These are phyloP conservation scores for Pteruthius melanotis DNA, from an alignment of 2,113 vertebrate genomes.

Conservation along the genomic window DNA sequence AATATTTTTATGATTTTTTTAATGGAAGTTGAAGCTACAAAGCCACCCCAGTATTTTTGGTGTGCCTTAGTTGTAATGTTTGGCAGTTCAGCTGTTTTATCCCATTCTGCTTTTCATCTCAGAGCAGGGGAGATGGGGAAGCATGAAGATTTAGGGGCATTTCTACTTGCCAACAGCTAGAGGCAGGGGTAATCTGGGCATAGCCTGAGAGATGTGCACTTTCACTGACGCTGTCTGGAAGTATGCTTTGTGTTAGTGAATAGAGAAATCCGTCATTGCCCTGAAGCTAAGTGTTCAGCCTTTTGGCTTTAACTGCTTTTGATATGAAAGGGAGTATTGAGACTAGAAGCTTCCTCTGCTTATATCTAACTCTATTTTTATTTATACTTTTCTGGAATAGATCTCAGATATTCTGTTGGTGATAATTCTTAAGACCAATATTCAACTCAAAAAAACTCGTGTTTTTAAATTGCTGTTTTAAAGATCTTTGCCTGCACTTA, in stretches of 20 bases:
- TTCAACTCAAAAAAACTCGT: background rate
- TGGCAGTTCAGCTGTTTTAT: background rate
- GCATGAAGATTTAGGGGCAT: background rate
- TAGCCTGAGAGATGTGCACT: background rate
- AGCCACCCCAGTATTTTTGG: background rate
- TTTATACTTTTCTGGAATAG: background rate
- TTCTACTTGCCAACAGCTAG: background rate
- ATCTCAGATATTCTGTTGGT: background rate
- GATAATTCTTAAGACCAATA: background rate
- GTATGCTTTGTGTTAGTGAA: background rate
- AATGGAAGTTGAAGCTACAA: background rate
- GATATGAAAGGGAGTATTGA: background rate
- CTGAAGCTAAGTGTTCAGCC: background rate
- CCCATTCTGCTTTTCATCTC: background rate
- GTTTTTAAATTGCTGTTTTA: background rate
- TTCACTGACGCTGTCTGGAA: background rate
- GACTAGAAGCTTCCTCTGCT: background rate
- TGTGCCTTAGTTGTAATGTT: background rate
- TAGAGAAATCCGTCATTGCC: background rate
- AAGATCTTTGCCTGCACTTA: background rate
- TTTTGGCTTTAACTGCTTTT: background rate
- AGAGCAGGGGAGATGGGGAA: background rate
- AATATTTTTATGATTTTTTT: background rate
- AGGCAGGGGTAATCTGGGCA: background rate
- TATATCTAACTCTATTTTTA: background rate